Percentiles rank a stretch among this genome's conserved stretches.
Conservation (phyloP, 2,888 invertebrate genomes). For the Harmothoe impar region DNA sequence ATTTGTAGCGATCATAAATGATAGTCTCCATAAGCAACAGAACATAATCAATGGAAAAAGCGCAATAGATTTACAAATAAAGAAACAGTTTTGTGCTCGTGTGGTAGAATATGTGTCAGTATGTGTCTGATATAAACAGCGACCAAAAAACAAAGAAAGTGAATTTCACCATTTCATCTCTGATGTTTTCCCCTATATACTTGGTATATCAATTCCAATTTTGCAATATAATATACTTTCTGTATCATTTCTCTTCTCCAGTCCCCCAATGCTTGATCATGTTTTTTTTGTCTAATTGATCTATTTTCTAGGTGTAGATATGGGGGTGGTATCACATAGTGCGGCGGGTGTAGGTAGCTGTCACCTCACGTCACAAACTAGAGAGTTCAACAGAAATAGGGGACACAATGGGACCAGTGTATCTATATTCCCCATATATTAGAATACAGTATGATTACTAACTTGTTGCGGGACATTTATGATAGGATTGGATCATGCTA, state of each 20-base stretch:
- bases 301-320: background rate
- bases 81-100: background rate
- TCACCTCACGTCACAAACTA: conserved; percentile 36
- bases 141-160: background rate
- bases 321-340: background rate
- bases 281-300: background rate
- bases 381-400: background rate
- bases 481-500: background rate
- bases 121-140: background rate
- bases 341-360: background rate
- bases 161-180: background rate
- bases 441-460: too few relatives aligned
- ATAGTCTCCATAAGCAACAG: background rate
- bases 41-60: background rate
- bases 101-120: background rate
- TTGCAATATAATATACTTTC: too few relatives aligned
- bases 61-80: background rate
- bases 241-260: too few relatives aligned
- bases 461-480: too few relatives aligned
- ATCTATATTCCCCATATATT: too few relatives aligned
- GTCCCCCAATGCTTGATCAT: too few relatives aligned
- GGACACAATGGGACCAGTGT: background rate
- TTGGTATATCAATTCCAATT: too few relatives aligned
- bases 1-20: too few relatives aligned
- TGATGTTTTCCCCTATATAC: background rate